Evolutionary conservation across 2,888 invertebrate species (phyloP), one percentile per base, ranked within the genome.

Genomic region (Odontomyia ornata): DNA sequence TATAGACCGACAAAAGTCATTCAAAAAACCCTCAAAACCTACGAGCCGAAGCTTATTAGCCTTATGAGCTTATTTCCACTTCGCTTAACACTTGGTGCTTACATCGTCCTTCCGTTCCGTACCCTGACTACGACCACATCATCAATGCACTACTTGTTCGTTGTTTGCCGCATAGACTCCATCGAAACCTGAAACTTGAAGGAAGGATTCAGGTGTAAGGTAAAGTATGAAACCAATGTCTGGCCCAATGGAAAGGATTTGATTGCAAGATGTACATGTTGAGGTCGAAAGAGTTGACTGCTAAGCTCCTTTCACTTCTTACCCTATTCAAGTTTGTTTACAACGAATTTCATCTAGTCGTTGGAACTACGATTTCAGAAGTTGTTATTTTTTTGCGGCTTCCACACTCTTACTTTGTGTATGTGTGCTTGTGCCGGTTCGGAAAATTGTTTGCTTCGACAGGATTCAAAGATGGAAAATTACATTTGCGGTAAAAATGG

Each of bases 51-150:
- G 46, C 69, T 69, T 69, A 69, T 69, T 69, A 69, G 69, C 69
- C 30, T 69, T 46, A 69, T 69, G 69, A 47, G 69, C 46, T 69
- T 69, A 69, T 47, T 69, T 69, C 30, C 69, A 30, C 69, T 69
- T 69, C 69, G 69, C 47, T 47, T 47, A 69, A 47, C 69, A 69
- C 46, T 69, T 46, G 47, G 1, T 69, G 30, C 7, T 25, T 25
- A 18, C 60, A 52, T 18, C 52, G n/a, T 52, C 18, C 36, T 36
- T n/a, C 36, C 5, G 9, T 9, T 36, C 36, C 5, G 36, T 36
- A 36, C 36, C 36, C 3, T 36, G 36, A 36, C 36, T 9, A 18
- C 2, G 52, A 52, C 52, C 52, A 18, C 52, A 52, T 52, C 52
- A 13, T 15, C 52, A 52, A 52, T 52, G 18, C 18, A 52, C 52